Conservation (phyloP, 1,140 invertebrate genomes). For the Lineus longissimus region DNA sequence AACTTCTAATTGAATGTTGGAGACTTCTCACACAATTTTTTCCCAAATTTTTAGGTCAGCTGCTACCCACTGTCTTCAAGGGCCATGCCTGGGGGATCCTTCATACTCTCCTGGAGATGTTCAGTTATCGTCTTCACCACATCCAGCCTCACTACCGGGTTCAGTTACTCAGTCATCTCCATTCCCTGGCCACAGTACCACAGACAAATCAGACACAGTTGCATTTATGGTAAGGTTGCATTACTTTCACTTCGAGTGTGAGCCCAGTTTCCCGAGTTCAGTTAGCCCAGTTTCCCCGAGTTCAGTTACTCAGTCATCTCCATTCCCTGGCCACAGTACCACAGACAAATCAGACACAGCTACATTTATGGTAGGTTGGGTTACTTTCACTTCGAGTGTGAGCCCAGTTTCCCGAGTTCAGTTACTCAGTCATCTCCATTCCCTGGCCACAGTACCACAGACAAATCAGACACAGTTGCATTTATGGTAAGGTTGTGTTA, state of each 20-base stretch:
- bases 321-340: slow-evolving; percentile 81
- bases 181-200: slow-evolving; percentile 80
- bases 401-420: too few relatives aligned
- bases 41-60: slow-evolving; percentile 64
- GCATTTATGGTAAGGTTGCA: slow-evolving; percentile 72
- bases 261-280: too few relatives aligned
- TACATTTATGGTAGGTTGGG: slow-evolving; percentile 80
- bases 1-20: too few relatives aligned
- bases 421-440: slow-evolving; percentile 80
- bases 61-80: slow-evolving; percentile 85
- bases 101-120: slow-evolving; percentile 93
- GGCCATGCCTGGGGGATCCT: slow-evolving; percentile 90
- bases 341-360: slow-evolving; percentile 90
- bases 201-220: slow-evolving; percentile 93
- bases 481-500: slow-evolving; percentile 67
- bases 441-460: slow-evolving; percentile 80
- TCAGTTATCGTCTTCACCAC: slow-evolving; percentile 91
- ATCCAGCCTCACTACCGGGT: slow-evolving; percentile 92
- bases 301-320: slow-evolving; percentile 84
- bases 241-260: too few relatives aligned
- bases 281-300: too few relatives aligned
- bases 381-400: too few relatives aligned
- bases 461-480: slow-evolving; percentile 93
- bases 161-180: slow-evolving; percentile 81
- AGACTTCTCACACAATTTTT: not conserved